Conservation (phyloP, 2,797 vertebrate species). For the Babyrousa celebensis region DNA sequence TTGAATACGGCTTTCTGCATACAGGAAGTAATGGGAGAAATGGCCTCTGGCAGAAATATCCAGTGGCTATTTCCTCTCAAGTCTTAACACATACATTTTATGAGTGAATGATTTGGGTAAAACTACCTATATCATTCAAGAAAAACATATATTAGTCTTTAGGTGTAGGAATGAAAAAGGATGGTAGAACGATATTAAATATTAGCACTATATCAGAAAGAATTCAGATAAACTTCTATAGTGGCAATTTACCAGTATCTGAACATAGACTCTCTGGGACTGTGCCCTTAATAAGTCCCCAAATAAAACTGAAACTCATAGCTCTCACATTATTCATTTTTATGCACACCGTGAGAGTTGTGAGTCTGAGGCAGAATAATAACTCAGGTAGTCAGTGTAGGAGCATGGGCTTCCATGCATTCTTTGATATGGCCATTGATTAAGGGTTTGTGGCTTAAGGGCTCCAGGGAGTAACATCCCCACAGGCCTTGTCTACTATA, state of each 20-base stretch:
- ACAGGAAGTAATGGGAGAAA: not conserved
- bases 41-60: not conserved
- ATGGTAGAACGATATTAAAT: not conserved
- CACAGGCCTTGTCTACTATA: too few relatives aligned
- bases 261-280: not conserved
- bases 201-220: not conserved
- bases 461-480: too few relatives aligned
- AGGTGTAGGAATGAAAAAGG: not conserved
- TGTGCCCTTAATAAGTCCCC: not conserved
- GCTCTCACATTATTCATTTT: not conserved
- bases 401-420: too few relatives aligned
- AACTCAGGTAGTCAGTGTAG: too few relatives aligned
- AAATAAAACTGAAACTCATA: not conserved
- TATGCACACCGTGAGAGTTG: not conserved
- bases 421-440: too few relatives aligned
- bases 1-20: not conserved
- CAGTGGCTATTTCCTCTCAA: not conserved
- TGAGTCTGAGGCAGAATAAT: not conserved
- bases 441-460: too few relatives aligned
- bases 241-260: not conserved
- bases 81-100: not conserved
- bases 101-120: not conserved
- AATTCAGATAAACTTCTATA: not conserved
- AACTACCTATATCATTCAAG: not conserved
- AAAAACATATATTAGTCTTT: not conserved